phyloP scores from a whole-genome alignment of 2,113 vertebrate genomes.

The Neopipo cinnamomea region DNA sequence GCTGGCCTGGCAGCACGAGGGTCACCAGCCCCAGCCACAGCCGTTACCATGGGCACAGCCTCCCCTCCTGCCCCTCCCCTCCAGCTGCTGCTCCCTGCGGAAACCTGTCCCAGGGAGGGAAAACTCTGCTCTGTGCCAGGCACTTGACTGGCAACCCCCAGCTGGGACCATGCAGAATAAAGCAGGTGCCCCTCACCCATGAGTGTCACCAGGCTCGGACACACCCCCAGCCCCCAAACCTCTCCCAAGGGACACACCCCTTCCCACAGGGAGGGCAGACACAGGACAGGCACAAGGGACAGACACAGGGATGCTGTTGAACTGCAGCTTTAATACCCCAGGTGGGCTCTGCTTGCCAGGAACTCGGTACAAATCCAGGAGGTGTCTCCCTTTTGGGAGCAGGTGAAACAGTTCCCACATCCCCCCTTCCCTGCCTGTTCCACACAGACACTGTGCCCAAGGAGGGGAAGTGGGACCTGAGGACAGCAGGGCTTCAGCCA shows the following conservation, averaged over 20 bases:
- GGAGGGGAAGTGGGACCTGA: fast-evolving
- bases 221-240: fast-evolving
- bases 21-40: neutral
- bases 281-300: neutral
- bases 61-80: fast-evolving
- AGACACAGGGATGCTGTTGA: neutral
- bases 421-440: neutral
- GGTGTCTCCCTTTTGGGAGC: neutral
- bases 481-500: neutral
- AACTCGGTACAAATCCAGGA: neutral
- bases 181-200: fast-evolving
- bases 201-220: fast-evolving
- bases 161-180: neutral
- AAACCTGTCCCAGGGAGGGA: neutral
- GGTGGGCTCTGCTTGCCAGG: neutral
- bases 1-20: fast-evolving
- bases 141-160: too few species aligned
- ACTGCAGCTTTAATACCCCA: neutral
- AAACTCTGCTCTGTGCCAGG: neutral
- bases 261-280: neutral
- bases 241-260: neutral
- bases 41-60: neutral
- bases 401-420: neutral
- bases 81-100: neutral
- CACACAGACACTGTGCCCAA: fast-evolving